phyloP scores from a whole-genome alignment of 1,140 invertebrate species.

The Drosophila aff. region DNA sequence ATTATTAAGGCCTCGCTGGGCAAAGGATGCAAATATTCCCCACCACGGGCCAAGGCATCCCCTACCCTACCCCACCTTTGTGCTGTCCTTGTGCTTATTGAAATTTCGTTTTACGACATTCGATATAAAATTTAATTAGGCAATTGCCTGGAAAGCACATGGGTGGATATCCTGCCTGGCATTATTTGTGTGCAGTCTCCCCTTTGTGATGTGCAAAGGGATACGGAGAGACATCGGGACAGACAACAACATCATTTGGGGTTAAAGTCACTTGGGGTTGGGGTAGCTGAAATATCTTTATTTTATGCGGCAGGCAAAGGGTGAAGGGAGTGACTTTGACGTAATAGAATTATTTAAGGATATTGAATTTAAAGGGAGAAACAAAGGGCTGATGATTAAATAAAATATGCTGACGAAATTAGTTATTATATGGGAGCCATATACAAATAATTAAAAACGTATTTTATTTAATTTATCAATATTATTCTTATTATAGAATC shows the following conservation, averaged over 20 bases:
- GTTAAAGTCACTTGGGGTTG: conserved; percentile 32
- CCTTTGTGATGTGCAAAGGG: conserved; percentile 24
- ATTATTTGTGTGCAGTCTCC: conserved; percentile 10
- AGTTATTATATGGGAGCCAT: too few species aligned
- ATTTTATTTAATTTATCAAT: too few species aligned
- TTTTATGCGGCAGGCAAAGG: conserved; percentile 30
- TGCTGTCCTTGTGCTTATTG: conserved; percentile 62
- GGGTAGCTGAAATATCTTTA: conserved; percentile 56
- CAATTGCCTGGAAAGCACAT: conserved; percentile 67
- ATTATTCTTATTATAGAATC: too few species aligned
- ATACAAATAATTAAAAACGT: too few species aligned
- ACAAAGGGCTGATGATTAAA: background rate
- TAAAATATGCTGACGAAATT: background rate
- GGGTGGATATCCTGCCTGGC: conserved; percentile 31
- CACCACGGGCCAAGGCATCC: background rate
- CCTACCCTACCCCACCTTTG: conserved; percentile 16
- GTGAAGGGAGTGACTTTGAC: conserved; percentile 1
- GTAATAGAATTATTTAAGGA: background rate
- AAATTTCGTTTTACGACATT: conserved; percentile 78
- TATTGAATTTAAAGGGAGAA: conserved; percentile 7
- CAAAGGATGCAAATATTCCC: conserved; percentile 46
- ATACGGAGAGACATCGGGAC: background rate
- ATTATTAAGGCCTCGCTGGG: conserved; percentile 53
- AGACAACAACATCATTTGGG: conserved; percentile 52
- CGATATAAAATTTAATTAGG: conserved; percentile 81